Conservation (phyloP, 2,113 vertebrate genomes). For the Agelaius phoeniceus region DNA sequence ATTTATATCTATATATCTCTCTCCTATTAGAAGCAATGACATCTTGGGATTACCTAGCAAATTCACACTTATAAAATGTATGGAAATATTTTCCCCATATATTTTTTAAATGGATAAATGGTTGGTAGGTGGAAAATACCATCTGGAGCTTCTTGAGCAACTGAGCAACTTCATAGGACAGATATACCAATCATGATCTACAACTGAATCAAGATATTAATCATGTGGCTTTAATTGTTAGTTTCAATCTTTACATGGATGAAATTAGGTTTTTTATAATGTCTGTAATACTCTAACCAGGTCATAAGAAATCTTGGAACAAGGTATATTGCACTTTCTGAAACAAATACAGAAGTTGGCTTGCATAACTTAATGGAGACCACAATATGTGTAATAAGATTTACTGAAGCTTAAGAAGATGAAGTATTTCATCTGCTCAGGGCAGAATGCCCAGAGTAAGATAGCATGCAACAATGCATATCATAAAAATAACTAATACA, state of each 20-base stretch:
- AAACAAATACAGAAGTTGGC: not conserved
- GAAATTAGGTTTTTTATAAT: not conserved
- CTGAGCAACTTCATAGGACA: not conserved
- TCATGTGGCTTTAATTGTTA: constrained; percentile 30
- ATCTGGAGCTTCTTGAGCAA: not conserved
- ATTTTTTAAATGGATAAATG: not conserved
- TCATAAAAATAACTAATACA: constrained; percentile 29
- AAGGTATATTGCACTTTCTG: not conserved
- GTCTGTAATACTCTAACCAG: not conserved
- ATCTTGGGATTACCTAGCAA: not conserved
- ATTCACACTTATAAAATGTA: not conserved
- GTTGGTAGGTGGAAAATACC: not conserved
- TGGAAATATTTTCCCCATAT: not conserved
- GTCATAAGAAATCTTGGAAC: not conserved
- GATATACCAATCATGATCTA: constrained; percentile 14
- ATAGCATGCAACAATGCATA: constrained; percentile 33
- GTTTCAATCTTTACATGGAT: constrained; percentile 12
- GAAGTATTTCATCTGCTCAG: not conserved
- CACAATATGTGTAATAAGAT: not conserved
- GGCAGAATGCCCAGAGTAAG: not conserved
- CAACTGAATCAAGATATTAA: not conserved
- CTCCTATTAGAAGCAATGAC: not conserved
- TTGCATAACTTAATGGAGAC: not conserved
- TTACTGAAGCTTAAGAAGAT: not conserved
- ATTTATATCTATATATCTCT: not conserved